Percentiles rank a stretch among this genome's conserved stretches.
phyloP scores from a whole-genome alignment of 2,888 invertebrate species.

The Heterodera filipjevi region DNA sequence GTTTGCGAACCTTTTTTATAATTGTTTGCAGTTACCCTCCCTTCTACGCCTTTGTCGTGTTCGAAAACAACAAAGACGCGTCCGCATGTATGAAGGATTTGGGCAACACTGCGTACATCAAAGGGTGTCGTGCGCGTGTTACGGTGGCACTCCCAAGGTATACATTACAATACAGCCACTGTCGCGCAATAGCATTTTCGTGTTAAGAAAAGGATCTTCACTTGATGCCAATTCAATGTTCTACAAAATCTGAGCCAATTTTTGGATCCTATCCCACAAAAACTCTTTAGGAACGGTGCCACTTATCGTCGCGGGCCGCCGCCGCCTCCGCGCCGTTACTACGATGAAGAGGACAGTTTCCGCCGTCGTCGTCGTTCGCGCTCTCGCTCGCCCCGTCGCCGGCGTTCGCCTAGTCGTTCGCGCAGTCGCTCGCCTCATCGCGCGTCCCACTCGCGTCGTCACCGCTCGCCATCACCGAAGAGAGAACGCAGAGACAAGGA shows the following conservation, averaged over 20 bases:
- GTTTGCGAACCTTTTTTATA: no score
- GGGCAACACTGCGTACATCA: conserved; percentile 36
- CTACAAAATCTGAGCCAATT: no score
- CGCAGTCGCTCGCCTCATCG: conserved; percentile 20
- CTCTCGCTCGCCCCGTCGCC: conserved; percentile 25
- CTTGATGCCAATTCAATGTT: no score
- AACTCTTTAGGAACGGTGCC: neutral
- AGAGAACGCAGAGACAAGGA: neutral
- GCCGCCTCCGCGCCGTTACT: conserved; percentile 25
- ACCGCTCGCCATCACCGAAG: conserved; percentile 19
- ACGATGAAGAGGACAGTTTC: conserved; percentile 18
- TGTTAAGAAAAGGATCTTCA: conserved; percentile 11
- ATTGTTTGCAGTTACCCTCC: conserved; percentile 47
- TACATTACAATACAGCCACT: neutral
- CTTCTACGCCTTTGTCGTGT: conserved; percentile 50
- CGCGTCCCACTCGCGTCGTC: conserved; percentile 7
- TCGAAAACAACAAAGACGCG: conserved; percentile 42
- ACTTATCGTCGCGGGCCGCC: conserved; percentile 26
- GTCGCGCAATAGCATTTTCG: no score
- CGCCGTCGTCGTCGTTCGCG: conserved; percentile 33
- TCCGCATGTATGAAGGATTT: conserved; percentile 46
- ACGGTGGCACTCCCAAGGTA: conserved; percentile 26
- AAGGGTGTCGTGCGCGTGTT: conserved; percentile 34
- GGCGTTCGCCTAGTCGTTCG: neutral
- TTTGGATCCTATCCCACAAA: neutral